Evolutionary conservation across 2,113 vertebrate species (phyloP), one percentile per base, ranked within the genome.

Genomic region (Rhinoderma darwinii): DNA sequence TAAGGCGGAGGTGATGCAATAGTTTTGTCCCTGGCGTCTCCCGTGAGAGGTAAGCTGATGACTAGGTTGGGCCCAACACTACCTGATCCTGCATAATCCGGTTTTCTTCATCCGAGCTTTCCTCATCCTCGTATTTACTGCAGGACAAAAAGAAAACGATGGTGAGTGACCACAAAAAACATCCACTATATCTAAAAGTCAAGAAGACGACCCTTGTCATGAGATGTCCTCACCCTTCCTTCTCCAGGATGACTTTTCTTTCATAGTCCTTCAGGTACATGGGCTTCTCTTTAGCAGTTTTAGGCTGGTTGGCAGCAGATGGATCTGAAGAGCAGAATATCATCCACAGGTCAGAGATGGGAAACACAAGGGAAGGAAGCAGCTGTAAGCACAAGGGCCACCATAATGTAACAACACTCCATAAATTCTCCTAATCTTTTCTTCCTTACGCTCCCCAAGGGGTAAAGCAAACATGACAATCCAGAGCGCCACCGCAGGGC

Each of bases 241-340:
- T 96, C 82, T 98, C 96, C 90, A 97, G 88, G 10, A 98, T 96
- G 81, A 98, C 94, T 88, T 95, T 96, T 41, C 97, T 93, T 75
- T 98, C 96, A 0, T 97, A 98, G 89, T 98, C 97, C 86, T 96
- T 97, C 43, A 97, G 89, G 83, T 93, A 97, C 97, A 98, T 97
- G 4, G 96, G 95, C 63, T 89, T 95, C 0, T 90, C 90, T 15
- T 89, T 89, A 22, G 68, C 22, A 0, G 78, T 3, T 56, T 87
- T 82, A 25, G 63, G 74, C 51, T 75, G 47, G 11, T 20, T 63
- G 18, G 51, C 5, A 22, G 35, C 32, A 41, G 76, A 1, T 2
- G 20, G 2, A 18, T 41, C 84, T 86, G 25, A 39, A 44, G 54
- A 27, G 30, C 10, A 70, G 17, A 79, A 32, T 2, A n/a, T 39